Evolutionary conservation across 37 sponge, comb jelly and placozoan species (phyloP).

Genomic region (Cliona cf. orientalis): DNA sequence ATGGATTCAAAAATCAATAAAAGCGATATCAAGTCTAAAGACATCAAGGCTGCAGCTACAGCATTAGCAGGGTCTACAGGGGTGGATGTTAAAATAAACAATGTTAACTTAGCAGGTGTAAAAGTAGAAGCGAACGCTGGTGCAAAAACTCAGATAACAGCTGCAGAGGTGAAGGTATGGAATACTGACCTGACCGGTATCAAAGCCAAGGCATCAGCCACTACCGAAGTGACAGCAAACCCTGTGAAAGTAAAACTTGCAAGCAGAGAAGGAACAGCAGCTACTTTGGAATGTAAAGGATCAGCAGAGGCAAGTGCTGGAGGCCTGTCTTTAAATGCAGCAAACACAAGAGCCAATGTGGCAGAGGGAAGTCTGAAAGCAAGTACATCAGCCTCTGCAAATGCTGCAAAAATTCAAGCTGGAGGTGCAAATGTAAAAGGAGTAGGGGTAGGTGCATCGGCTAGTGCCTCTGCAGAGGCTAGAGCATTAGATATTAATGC

Average conservation of each 20-base stretch:
- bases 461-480: constrained; percentile 7
- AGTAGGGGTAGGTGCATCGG: not conserved
- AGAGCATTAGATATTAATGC: not conserved
- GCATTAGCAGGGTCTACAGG: not conserved
- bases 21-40: not conserved
- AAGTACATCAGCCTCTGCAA: constrained; percentile 3
- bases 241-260: not conserved
- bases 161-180: not conserved
- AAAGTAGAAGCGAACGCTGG: not conserved
- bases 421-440: constrained; percentile 4
- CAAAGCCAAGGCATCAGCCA: not conserved
- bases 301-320: not conserved
- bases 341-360: not conserved
- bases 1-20: not conserved
- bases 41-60: not conserved
- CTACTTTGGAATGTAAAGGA: not conserved
- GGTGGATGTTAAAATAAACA: not conserved
- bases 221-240: not conserved
- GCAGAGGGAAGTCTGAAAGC: not conserved
- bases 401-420: not conserved
- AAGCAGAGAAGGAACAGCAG: not conserved
- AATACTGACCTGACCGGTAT: not conserved
- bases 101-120: not conserved
- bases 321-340: not conserved
- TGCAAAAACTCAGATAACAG: not conserved